phyloP scores from a whole-genome alignment of 53 echinoderm and acorn worm species.

The Henricia sp. region DNA sequence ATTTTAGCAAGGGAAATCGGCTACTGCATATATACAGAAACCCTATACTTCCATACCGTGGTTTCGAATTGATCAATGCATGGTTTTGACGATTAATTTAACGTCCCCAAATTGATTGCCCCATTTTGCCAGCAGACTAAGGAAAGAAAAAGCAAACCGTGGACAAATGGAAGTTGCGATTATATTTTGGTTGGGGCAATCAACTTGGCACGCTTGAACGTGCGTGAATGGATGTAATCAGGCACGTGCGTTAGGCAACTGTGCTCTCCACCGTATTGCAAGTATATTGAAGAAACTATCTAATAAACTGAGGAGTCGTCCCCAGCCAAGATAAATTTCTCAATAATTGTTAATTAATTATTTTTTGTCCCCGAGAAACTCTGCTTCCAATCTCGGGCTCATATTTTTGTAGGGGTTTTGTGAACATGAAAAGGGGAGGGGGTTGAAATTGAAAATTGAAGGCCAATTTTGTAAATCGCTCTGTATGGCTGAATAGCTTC shows the following conservation, averaged over 20 bases:
- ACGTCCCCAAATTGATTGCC: constrained; percentile 43
- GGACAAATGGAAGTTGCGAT: not conserved
- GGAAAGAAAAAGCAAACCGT: not conserved
- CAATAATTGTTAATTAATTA: constrained; percentile 43
- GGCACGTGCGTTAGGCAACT: not conserved
- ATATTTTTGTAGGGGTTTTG: not conserved
- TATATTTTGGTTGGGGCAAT: constrained; percentile 9
- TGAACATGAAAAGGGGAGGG: too few species aligned
- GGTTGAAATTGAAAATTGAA: too few species aligned
- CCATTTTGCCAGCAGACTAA: constrained; percentile 1
- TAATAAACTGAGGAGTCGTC: not conserved
- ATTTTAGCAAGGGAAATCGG: too few species aligned
- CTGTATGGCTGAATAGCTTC: not conserved
- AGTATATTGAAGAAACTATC: constrained; percentile 9
- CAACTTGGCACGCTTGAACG: not conserved
- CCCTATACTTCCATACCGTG: not conserved
- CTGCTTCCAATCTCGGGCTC: not conserved
- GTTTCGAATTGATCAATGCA: not conserved
- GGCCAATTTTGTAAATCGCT: constrained; percentile 2
- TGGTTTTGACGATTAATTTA: constrained; percentile 27
- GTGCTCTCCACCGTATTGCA: not conserved
- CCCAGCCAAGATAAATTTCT: constrained; percentile 8
- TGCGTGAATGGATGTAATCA: constrained; percentile 17
- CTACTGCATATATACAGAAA: not conserved
- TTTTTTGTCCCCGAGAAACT: not conserved